Base-by-base conservation (phyloP, 2,797 vertebrate species). In the Florisuga fusca region DNA sequence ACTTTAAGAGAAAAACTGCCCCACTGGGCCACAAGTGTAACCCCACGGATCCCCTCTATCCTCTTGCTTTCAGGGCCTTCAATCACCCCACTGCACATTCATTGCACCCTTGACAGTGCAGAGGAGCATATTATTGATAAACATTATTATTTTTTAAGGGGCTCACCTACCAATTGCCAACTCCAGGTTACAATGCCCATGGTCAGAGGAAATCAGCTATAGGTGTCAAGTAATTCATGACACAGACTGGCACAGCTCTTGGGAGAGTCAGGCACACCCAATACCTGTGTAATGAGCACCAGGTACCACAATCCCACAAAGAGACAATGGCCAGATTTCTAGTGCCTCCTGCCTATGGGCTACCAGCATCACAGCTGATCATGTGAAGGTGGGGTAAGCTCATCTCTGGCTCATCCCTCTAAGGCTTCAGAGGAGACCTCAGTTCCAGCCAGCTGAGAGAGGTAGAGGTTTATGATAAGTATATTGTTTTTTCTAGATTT, bases 271-370 rank as follows among this genome's bases (percentile, higher is more conserved):
- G 50, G 55, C 27, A 16, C 33, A 50, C 15, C 20, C 9, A 2
- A 33, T 57, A 43, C 9, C 36, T 13, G 12, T 43, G 43, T 27
- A 33, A 45, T 27, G 61, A 81, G 43, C 45, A 38, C 27, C 17
- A 29, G 55, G 15, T 63, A 38, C 38, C 55, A 48, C 31, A 68
- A 45, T 6, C 23, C 57, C 22, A 36, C 5, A 4, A 9, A 33
- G 21, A 55, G 12, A 48, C 55, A 63, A 34, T 2, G 7, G 25
- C 13, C 31, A 54, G 31, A 54, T 16, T 58, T 11, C 12, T 38
- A 22, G 14, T n/a, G 43, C 17, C 36, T 54, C 0, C 0, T 34
- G n/a, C 25, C 25, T 7, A 0, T n/a, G n/a, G 21, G 46, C 29
- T 0, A 4, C 38, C 18, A 31, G 17, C 12, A 13, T 45, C 46